phyloP scores from a whole-genome alignment of 92 coral and sea anemone species.

The Desmophyllum pertusum region DNA sequence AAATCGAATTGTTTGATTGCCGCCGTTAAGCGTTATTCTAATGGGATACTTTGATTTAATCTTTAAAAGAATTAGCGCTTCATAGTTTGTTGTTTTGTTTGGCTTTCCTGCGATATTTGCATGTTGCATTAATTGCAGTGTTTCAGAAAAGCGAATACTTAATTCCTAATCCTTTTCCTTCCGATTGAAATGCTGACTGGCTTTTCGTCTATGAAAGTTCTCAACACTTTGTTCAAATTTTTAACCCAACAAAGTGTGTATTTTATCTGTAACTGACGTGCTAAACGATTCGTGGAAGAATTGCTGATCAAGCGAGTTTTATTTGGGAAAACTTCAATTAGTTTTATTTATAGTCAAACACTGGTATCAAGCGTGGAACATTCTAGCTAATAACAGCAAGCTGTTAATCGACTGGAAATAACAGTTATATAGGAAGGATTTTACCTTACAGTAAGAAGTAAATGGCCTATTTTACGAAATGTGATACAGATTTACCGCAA shows the following conservation, averaged over 20 bases:
- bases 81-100: background rate
- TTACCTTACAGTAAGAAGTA: no score
- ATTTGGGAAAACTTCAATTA: background rate
- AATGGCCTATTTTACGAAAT: background rate
- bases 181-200: background rate
- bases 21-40: conserved; percentile 1
- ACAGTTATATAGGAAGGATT: background rate
- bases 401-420: background rate
- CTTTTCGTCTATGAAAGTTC: background rate
- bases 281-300: background rate
- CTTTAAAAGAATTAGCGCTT: background rate
- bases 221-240: background rate
- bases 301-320: conserved; percentile 12
- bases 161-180: background rate
- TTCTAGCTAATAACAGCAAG: background rate
- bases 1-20: background rate
- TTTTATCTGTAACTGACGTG: background rate
- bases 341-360: background rate
- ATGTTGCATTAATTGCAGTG: background rate
- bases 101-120: background rate
- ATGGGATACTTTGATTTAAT: background rate
- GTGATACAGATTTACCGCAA: background rate
- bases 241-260: background rate
- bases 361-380: background rate
- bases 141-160: background rate